Evolutionary conservation across 2,888 invertebrate genomes (phyloP).

Genomic region (Disparrhopalites patrizii): DNA sequence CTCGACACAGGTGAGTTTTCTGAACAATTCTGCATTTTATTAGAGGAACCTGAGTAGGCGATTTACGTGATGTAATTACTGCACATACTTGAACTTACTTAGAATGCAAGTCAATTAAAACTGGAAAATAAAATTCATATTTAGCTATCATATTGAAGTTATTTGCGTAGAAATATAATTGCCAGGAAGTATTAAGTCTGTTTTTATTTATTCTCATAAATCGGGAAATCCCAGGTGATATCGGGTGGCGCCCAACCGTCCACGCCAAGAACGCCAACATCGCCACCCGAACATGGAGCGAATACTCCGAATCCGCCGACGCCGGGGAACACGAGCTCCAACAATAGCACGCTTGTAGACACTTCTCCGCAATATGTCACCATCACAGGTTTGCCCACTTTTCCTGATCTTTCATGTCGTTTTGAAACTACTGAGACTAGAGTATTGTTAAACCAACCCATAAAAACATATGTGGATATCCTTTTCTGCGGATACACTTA

Average conservation of each 20-base stretch:
- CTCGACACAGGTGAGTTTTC: conserved; percentile 13
- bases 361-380: conserved; percentile 45
- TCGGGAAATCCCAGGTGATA: conserved; percentile 20
- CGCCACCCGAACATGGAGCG: conserved; percentile 38
- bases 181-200: too few species aligned
- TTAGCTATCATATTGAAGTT: too few species aligned
- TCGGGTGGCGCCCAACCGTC: conserved; percentile 34
- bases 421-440: background rate
- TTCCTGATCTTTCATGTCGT: background rate
- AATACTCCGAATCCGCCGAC: conserved; percentile 43
- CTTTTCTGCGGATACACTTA: too few species aligned
- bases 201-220: too few species aligned
- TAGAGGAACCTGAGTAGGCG: too few species aligned
- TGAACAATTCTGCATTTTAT: too few species aligned
- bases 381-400: conserved; percentile 41
- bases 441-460: background rate
- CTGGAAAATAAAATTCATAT: too few species aligned
- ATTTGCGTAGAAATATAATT: too few species aligned
- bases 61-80: too few species aligned
- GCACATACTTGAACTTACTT: too few species aligned
- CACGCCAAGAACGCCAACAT: conserved; percentile 40
- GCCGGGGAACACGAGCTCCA: conserved; percentile 39
- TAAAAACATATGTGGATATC: too few species aligned
- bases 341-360: conserved; percentile 34
- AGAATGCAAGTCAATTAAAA: too few species aligned